Evolutionary conservation across 2,113 vertebrate genomes (phyloP).

Genomic region (Triplophysa siluroides): DNA sequence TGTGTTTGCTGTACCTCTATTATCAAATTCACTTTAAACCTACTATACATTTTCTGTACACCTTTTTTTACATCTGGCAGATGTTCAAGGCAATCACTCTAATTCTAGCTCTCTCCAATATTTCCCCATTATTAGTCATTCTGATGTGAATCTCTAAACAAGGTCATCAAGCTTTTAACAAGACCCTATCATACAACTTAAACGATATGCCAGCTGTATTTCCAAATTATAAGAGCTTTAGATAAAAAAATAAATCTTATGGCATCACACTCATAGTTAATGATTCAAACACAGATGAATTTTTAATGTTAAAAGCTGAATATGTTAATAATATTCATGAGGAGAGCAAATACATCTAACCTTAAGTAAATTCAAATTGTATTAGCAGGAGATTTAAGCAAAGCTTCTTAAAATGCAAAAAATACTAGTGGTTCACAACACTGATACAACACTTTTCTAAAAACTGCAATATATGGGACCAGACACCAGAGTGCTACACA

Average conservation of each 20-base stretch:
- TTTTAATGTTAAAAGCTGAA: background rate
- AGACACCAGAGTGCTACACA: too few species aligned
- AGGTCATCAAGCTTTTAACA: background rate
- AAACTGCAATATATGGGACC: too few species aligned
- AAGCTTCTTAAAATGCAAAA: background rate
- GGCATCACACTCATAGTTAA: background rate
- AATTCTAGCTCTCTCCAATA: background rate
- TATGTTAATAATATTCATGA: constrained; percentile 16
- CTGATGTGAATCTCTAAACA: background rate
- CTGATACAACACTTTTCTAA: background rate
- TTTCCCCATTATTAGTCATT: background rate
- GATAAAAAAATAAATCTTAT: background rate
- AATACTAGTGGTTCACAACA: background rate
- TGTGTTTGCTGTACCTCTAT: background rate
- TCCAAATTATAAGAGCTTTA: background rate
- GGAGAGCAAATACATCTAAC: background rate
- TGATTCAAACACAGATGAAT: background rate
- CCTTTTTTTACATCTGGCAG: too few species aligned
- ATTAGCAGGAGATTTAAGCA: background rate
- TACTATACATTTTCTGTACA: too few species aligned
- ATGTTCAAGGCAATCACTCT: too few species aligned
- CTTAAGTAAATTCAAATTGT: background rate
- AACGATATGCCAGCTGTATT: constrained; percentile 5
- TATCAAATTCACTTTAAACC: too few species aligned
- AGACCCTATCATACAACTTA: background rate